Evolutionary conservation across 1,140 invertebrate species (phyloP).

Genomic region (Orius laevigatus): DNA sequence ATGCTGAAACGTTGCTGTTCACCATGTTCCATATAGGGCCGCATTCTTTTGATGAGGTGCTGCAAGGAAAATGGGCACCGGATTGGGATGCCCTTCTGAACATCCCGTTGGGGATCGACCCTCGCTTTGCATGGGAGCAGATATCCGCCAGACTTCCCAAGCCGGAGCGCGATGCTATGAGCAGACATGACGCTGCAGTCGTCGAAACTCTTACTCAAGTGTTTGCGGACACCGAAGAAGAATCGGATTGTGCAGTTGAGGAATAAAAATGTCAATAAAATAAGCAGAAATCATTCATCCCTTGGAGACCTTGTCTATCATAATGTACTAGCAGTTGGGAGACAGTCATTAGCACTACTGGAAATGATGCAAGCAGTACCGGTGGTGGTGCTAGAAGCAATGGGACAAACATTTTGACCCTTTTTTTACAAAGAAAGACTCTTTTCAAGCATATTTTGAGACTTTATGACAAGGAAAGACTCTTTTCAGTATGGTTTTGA

Average conservation of each 20-base stretch:
- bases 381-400: too few relatives aligned
- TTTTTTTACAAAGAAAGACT: too few relatives aligned
- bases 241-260: neutral
- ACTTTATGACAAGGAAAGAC: too few relatives aligned
- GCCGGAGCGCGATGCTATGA: neutral
- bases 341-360: too few relatives aligned
- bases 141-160: constrained; percentile 4
- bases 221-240: neutral
- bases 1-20: constrained; percentile 38
- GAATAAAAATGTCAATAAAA: too few relatives aligned
- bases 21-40: constrained; percentile 61
- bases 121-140: constrained; percentile 34
- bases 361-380: too few relatives aligned
- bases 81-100: constrained; percentile 35
- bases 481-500: too few relatives aligned
- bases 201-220: neutral
- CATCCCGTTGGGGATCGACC: constrained; percentile 34
- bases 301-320: too few relatives aligned
- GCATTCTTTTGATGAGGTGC: constrained; percentile 46
- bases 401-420: too few relatives aligned
- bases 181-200: neutral
- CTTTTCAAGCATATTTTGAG: too few relatives aligned
- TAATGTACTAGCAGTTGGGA: too few relatives aligned
- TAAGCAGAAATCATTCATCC: too few relatives aligned
- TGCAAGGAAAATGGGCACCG: constrained; percentile 33